phyloP scores from a whole-genome alignment of 2,113 vertebrate genomes.

The Psammodynastes pulverulentus region DNA sequence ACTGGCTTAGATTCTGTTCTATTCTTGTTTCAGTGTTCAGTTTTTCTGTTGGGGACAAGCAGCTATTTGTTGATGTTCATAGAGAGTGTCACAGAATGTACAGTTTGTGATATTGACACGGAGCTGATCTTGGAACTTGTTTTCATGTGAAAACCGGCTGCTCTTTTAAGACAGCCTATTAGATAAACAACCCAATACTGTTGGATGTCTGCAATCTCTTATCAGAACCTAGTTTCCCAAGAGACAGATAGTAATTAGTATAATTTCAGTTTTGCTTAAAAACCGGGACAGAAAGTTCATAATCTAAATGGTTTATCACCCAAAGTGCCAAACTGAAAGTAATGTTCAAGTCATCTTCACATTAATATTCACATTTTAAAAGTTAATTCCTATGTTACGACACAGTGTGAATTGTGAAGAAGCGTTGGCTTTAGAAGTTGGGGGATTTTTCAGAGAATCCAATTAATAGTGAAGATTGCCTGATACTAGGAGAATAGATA shows the following conservation, averaged over 20 bases:
- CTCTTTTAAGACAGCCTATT: background rate
- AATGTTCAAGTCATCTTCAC: background rate
- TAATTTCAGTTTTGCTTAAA: background rate
- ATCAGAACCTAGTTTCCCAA: background rate
- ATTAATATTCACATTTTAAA: background rate
- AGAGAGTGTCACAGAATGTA: background rate
- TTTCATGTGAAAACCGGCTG: background rate
- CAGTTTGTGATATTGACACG: background rate
- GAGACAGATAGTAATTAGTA: background rate
- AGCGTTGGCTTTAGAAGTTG: background rate
- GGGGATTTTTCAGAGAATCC: background rate
- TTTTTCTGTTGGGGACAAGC: background rate
- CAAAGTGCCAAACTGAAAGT: background rate
- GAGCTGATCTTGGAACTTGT: background rate
- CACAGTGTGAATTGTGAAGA: background rate
- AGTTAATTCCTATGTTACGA: background rate
- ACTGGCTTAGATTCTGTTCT: background rate
- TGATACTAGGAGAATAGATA: background rate
- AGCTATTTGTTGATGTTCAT: background rate
- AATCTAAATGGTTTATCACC: background rate
- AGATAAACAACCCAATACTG: background rate
- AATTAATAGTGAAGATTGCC: background rate
- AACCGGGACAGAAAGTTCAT: background rate
- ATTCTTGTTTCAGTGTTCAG: background rate
- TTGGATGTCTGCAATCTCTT: background rate